These are phyloP conservation scores for Chauna torquata DNA, from an alignment of 2,113 vertebrate genomes.

Conservation along the genomic window DNA sequence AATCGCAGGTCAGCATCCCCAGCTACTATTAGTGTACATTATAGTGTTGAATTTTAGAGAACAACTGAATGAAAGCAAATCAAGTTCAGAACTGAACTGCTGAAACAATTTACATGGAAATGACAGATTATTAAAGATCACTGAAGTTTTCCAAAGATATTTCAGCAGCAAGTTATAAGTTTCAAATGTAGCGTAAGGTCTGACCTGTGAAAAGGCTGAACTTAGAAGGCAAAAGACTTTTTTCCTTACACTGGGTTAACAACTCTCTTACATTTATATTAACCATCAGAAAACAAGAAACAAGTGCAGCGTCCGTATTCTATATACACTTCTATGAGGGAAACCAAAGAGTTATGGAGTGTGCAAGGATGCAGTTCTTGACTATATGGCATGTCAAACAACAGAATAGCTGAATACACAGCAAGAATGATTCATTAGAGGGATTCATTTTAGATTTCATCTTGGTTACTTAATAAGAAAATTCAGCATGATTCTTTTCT, in stretches of 20 bases:
- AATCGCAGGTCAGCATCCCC: background rate
- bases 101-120: background rate
- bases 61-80: background rate
- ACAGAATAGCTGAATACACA: background rate
- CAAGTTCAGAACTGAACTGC: background rate
- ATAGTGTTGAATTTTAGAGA: background rate
- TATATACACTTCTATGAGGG: background rate
- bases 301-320: background rate
- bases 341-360: background rate
- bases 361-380: background rate
- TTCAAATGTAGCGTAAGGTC: background rate
- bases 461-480: background rate
- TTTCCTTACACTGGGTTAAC: background rate
- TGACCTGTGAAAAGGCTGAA: background rate
- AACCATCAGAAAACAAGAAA: background rate
- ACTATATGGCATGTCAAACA: background rate
- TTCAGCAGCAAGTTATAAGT: background rate
- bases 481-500: background rate
- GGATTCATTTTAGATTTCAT: background rate
- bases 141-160: background rate
- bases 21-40: background rate
- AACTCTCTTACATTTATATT: background rate
- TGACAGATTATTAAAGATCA: background rate
- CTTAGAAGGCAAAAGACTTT: background rate
- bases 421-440: background rate